A percentile compares a stretch with the other conserved stretches of the same genome.
Conservation (phyloP, 2,797 vertebrate genomes). For the Cheirogaleus major region DNA sequence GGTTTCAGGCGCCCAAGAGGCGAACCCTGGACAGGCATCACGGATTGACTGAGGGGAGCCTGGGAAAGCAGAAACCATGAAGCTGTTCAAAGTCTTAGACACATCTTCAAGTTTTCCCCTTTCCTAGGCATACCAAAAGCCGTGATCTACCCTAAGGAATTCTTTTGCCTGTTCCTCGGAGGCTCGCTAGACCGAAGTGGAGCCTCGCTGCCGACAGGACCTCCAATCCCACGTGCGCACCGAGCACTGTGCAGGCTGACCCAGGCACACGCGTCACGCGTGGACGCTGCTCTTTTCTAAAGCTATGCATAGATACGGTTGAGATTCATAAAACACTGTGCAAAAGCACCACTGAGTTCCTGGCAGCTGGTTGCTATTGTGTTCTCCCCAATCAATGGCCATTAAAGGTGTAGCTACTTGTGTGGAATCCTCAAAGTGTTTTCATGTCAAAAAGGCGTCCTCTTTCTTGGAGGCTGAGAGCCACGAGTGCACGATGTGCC, state of each 20-base stretch:
- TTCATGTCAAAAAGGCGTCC: not conserved
- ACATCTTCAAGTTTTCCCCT: not conserved
- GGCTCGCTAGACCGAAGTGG: accelerated
- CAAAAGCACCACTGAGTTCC: not conserved
- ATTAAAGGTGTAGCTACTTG: not conserved
- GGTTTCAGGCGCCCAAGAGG: not conserved
- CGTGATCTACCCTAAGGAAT: not conserved
- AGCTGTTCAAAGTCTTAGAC: not conserved
- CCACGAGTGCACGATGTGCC: not conserved
- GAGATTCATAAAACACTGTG: not conserved
- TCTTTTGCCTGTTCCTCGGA: not conserved
- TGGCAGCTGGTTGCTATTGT: accelerated
- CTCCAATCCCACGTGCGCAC: not conserved
- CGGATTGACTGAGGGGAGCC: not conserved
- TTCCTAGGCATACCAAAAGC: not conserved
- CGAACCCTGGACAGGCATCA: not conserved
- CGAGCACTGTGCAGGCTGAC: not conserved
- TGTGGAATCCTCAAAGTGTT: not conserved
- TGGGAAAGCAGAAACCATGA: not conserved
- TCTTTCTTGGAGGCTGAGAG: not conserved
- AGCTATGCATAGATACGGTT: not conserved
- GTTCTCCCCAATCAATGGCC: not conserved
- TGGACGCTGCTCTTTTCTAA: not conserved
- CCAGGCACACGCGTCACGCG: accelerated
- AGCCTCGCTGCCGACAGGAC: not conserved